These are phyloP conservation scores for Mellilla xanthometata DNA, from an alignment of 2,888 invertebrate species.

Conservation along the genomic window DNA sequence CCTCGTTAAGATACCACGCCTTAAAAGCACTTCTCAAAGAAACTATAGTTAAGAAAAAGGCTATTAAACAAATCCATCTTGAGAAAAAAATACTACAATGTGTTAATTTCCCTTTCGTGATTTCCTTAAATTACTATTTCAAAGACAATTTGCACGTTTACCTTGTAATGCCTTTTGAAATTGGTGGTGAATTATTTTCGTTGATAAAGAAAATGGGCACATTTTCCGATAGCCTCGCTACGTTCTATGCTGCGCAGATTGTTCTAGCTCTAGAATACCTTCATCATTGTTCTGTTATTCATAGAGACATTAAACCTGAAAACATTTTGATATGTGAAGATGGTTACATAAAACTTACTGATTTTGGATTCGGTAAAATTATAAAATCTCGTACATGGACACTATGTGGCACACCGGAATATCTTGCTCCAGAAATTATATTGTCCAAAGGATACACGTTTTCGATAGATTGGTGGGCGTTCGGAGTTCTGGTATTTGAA, in stretches of 20 bases:
- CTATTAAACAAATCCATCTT: slow-evolving; percentile 89
- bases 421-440: slow-evolving; percentile 96
- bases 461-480: slow-evolving; percentile 97
- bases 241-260: slow-evolving; percentile 95
- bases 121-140: slow-evolving; percentile 89
- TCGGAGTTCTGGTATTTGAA: slow-evolving; percentile 93
- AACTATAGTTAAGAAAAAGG: slow-evolving; percentile 90
- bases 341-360: slow-evolving; percentile 92
- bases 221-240: slow-evolving; percentile 88
- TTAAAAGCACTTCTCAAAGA: slow-evolving; percentile 94
- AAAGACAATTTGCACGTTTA: slow-evolving; percentile 93
- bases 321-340: slow-evolving; percentile 89
- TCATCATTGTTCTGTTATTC: slow-evolving; percentile 91
- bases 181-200: slow-evolving; percentile 92
- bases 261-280: slow-evolving; percentile 94
- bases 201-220: slow-evolving; percentile 82
- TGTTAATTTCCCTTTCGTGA: slow-evolving; percentile 92
- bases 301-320: slow-evolving; percentile 95
- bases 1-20: slow-evolving; percentile 85
- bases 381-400: slow-evolving; percentile 91
- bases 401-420: slow-evolving; percentile 97
- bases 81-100: slow-evolving; percentile 94
- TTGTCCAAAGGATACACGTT: slow-evolving; percentile 94
- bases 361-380: slow-evolving; percentile 96
- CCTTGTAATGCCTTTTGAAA: slow-evolving; percentile 90